Evolutionary conservation across 2,888 invertebrate genomes (phyloP).

Genomic region (Lissocephala sabroskyi): DNA sequence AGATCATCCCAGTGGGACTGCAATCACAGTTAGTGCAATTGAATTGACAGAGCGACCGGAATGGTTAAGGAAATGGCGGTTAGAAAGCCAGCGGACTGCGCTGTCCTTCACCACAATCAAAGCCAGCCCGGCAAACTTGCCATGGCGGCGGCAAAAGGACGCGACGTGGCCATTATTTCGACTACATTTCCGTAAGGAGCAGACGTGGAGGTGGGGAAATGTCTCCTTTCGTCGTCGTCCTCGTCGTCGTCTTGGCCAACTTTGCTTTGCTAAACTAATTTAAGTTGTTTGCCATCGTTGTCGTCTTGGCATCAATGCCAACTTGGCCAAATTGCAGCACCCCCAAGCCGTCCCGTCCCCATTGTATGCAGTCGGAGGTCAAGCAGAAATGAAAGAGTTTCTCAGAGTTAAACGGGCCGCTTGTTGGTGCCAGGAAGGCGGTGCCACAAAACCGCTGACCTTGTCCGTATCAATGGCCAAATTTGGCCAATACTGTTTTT

Average conservation of each 20-base stretch:
- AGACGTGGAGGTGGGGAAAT: too few species aligned
- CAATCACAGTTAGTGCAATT: background rate
- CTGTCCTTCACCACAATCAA: background rate
- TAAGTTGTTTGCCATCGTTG: conserved; percentile 34
- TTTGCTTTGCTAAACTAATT: conserved; percentile 37
- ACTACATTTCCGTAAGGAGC: background rate
- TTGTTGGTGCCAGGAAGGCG: background rate
- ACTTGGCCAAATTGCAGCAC: too few species aligned
- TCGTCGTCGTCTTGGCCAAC: conserved; percentile 6
- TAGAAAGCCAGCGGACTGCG: too few species aligned
- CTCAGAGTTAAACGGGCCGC: background rate
- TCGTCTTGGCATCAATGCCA: background rate
- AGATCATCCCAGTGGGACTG: background rate
- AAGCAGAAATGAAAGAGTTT: background rate
- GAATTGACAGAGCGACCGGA: conserved; percentile 11
- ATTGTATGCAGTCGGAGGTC: too few species aligned
- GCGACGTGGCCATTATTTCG: conserved; percentile 12
- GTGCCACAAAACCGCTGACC: too few species aligned
- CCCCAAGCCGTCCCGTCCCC: too few species aligned
- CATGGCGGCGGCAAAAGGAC: too few species aligned
- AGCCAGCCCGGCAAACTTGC: background rate
- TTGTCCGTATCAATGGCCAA: too few species aligned
- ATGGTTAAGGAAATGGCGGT: too few species aligned
- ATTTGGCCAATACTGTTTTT: too few species aligned
- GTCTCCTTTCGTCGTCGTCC: too few species aligned